Percentiles rank a stretch among this genome's conserved stretches.
Evolutionary conservation across 1,140 invertebrate genomes (phyloP).

Genomic region (Calliphora vicina): DNA sequence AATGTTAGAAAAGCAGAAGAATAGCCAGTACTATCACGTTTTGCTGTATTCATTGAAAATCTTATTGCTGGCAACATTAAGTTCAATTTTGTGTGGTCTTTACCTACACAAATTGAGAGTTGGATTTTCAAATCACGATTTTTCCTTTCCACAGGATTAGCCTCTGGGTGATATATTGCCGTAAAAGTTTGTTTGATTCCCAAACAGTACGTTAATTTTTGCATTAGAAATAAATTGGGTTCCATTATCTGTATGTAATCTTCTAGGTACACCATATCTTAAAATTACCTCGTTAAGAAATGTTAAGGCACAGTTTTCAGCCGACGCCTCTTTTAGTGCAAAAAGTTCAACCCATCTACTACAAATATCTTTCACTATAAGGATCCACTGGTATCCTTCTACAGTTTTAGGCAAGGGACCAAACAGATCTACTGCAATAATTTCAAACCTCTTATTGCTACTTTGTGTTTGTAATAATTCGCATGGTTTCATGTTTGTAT

Average conservation of each 20-base stretch:
- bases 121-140: slow-evolving; percentile 62
- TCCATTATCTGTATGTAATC: slow-evolving; percentile 49
- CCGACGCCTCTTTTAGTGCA: background rate
- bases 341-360: background rate
- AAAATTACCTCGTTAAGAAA: background rate
- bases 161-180: slow-evolving; percentile 56
- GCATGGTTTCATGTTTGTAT: slow-evolving; percentile 32
- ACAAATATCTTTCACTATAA: background rate
- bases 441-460: slow-evolving; percentile 3
- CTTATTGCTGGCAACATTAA: slow-evolving; percentile 53
- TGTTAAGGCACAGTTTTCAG: background rate
- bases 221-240: slow-evolving; percentile 50
- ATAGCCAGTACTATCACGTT: slow-evolving; percentile 53
- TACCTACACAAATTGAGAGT: slow-evolving; percentile 46
- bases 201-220: slow-evolving; percentile 40
- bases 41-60: slow-evolving; percentile 39
- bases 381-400: slow-evolving; percentile 34
- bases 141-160: slow-evolving; percentile 61
- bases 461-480: slow-evolving; percentile 36
- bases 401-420: slow-evolving; percentile 41
- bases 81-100: slow-evolving; percentile 52
- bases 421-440: slow-evolving; percentile 38
- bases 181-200: slow-evolving; percentile 47
- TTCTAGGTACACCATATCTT: slow-evolving; percentile 43
- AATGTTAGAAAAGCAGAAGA: slow-evolving; percentile 49